phyloP scores from a whole-genome alignment of 2,888 invertebrate genomes.

The Ophonus ardosiacus region DNA sequence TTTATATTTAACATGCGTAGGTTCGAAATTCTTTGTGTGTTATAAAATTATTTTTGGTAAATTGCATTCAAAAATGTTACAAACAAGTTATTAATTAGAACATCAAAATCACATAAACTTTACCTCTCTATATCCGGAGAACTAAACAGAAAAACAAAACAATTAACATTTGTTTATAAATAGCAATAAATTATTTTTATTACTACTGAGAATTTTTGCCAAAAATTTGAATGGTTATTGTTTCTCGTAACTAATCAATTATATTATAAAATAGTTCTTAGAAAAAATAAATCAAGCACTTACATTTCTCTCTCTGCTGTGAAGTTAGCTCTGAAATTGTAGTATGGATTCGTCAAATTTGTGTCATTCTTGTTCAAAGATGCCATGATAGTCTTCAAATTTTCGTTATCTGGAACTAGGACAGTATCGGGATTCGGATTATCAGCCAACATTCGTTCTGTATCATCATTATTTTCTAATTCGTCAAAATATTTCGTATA shows the following conservation, averaged over 20 bases:
- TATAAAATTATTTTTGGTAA: constrained; percentile 30
- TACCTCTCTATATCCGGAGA: constrained; percentile 41
- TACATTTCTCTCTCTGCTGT: constrained; percentile 50
- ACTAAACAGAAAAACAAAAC: constrained; percentile 39
- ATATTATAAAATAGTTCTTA: constrained; percentile 9
- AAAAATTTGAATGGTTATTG: background rate
- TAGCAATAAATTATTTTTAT: constrained; percentile 22
- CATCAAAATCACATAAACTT: constrained; percentile 9
- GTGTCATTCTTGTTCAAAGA: constrained; percentile 25
- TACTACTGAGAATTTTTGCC: background rate
- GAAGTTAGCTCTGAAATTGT: constrained; percentile 7
- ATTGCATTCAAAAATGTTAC: background rate
- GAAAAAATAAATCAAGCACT: constrained; percentile 17
- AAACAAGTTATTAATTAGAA: background rate
- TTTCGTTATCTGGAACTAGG: constrained; percentile 31
- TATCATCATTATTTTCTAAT: constrained; percentile 19
- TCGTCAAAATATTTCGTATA: constrained; percentile 44
- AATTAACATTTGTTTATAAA: constrained; percentile 24
- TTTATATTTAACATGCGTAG: constrained; percentile 54
- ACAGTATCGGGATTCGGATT: constrained; percentile 15
- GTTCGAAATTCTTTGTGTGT: constrained; percentile 20
- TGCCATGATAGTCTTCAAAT: constrained; percentile 37
- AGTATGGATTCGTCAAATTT: constrained; percentile 31
- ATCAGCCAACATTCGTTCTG: constrained; percentile 41
- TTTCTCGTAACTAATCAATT: background rate